Conservation (phyloP, 2,888 invertebrate species). For the Serrognathus titanus region DNA sequence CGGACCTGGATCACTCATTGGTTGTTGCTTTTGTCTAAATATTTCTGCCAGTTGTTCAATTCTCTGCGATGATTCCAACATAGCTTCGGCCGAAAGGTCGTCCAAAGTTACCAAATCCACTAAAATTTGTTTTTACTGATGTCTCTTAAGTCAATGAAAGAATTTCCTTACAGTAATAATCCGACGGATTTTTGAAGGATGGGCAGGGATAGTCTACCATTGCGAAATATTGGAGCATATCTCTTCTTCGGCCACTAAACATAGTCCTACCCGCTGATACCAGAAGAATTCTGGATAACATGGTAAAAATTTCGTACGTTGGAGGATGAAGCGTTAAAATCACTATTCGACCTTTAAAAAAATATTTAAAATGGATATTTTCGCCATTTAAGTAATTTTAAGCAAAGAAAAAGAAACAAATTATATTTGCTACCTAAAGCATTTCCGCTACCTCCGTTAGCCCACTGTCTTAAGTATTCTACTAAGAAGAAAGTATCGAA, state of each 20-base stretch:
- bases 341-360: slow-evolving; percentile 66
- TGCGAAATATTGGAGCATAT: slow-evolving; percentile 90
- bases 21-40: slow-evolving; percentile 66
- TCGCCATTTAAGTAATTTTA: not conserved
- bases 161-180: slow-evolving; percentile 80
- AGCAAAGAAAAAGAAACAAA: slow-evolving; percentile 2
- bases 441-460: slow-evolving; percentile 51
- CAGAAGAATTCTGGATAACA: slow-evolving; percentile 82
- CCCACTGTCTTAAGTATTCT: slow-evolving; percentile 92
- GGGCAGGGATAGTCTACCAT: slow-evolving; percentile 89
- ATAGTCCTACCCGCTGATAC: slow-evolving; percentile 88
- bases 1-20: slow-evolving; percentile 69
- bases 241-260: slow-evolving; percentile 84
- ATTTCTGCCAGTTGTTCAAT: slow-evolving; percentile 87
- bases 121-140: slow-evolving; percentile 44
- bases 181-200: slow-evolving; percentile 93
- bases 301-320: slow-evolving; percentile 92
- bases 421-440: slow-evolving; percentile 36
- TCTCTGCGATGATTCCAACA: slow-evolving; percentile 90
- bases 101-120: slow-evolving; percentile 93
- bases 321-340: slow-evolving; percentile 91
- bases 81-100: slow-evolving; percentile 89
- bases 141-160: not conserved
- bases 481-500: slow-evolving; percentile 94
- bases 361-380: too few relatives aligned